A percentile compares a stretch with the other conserved stretches of the same genome.
phyloP scores from a whole-genome alignment of 2,113 vertebrate species.

The Passer montanus region DNA sequence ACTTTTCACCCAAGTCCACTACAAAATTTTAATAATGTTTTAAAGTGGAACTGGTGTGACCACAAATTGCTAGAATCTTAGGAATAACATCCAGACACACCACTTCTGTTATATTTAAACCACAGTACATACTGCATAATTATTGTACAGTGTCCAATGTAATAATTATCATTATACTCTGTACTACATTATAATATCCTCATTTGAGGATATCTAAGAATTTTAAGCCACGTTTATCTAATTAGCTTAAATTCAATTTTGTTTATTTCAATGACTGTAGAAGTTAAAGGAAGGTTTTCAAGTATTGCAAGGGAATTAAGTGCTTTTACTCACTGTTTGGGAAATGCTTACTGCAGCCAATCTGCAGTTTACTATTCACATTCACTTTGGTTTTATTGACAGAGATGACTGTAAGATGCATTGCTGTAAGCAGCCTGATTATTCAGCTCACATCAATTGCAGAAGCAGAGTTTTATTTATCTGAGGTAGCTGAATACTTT shows the following conservation, averaged over 20 bases:
- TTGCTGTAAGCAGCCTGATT: neutral
- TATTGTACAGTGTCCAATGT: neutral
- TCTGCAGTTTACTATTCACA: neutral
- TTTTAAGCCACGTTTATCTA: neutral
- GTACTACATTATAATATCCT: neutral
- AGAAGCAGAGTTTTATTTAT: neutral
- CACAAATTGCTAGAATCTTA: neutral
- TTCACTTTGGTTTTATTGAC: conserved; percentile 4
- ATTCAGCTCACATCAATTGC: neutral
- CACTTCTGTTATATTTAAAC: neutral
- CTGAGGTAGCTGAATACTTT: neutral
- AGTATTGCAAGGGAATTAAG: neutral
- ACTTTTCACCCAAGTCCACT: neutral
- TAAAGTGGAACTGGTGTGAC: neutral
- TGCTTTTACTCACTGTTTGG: neutral
- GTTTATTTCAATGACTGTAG: neutral
- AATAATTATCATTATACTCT: neutral
- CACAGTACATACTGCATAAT: neutral
- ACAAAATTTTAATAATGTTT: neutral
- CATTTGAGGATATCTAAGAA: neutral
- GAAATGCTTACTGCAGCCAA: neutral
- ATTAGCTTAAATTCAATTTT: neutral
- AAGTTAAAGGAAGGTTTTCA: neutral
- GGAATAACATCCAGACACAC: neutral
- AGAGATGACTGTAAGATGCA: neutral